Conservation (phyloP, 2,888 invertebrate genomes). For the Dicranocentrus wangi region DNA sequence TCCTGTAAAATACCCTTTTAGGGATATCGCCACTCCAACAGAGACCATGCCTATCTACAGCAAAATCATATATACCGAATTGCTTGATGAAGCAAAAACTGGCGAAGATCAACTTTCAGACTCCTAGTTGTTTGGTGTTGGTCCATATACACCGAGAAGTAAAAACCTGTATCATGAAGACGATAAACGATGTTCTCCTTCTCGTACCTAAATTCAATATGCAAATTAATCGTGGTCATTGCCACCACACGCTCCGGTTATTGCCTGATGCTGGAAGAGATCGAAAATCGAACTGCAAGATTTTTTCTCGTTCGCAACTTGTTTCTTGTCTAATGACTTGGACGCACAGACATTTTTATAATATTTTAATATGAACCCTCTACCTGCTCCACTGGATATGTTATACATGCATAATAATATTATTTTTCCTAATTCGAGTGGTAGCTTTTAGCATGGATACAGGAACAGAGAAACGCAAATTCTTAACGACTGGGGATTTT, state of each 20-base stretch:
- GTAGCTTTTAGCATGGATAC: no score
- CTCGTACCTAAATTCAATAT: slow-evolving; percentile 48
- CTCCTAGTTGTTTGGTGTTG: slow-evolving; percentile 22
- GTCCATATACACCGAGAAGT: slow-evolving; percentile 6
- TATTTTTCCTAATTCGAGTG: no score
- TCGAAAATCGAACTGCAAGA: slow-evolving; percentile 14
- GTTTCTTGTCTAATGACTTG: no score
- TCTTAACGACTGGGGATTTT: no score
- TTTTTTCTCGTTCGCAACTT: no score
- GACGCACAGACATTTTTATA: no score
- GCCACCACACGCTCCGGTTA: slow-evolving; percentile 62
- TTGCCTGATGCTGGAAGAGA: slow-evolving; percentile 54
- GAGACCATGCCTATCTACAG: neutral
- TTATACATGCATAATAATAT: no score
- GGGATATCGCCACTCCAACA: neutral
- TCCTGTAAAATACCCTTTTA: neutral
- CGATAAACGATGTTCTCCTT: slow-evolving; percentile 3
- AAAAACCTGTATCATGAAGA: slow-evolving; percentile 29
- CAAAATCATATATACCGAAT: neutral
- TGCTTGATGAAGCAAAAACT: slow-evolving; percentile 9
- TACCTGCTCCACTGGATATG: no score
- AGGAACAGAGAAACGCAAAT: no score
- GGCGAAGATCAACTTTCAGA: slow-evolving; percentile 35
- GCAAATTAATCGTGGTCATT: slow-evolving; percentile 62
- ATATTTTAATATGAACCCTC: no score